Evolutionary conservation across 2,797 vertebrate species (phyloP).

Genomic region (Onychomys arenicola): DNA sequence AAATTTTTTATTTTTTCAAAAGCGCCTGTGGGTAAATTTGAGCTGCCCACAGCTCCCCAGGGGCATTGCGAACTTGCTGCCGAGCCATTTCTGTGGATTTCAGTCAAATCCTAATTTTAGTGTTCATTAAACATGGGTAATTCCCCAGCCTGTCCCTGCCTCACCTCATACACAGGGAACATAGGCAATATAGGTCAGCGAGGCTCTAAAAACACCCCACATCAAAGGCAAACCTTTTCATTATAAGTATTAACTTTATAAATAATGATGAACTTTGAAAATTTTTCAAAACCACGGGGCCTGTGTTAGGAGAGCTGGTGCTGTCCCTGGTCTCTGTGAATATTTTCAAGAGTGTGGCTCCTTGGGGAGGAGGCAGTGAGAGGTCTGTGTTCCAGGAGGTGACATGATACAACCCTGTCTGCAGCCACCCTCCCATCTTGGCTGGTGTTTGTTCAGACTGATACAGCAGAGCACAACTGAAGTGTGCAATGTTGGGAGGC

Average conservation of each 20-base stretch:
- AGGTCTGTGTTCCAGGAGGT: not conserved
- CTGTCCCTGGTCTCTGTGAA: not conserved
- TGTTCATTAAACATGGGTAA: slow-evolving; percentile 93
- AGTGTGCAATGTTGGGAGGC: not conserved
- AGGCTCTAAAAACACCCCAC: slow-evolving; percentile 85
- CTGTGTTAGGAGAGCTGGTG: not conserved
- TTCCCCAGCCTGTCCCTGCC: slow-evolving; percentile 89
- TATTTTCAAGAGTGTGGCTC: rapidly evolving
- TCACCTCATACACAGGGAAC: slow-evolving; percentile 89
- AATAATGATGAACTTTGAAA: slow-evolving; percentile 89
- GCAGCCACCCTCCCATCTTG: not conserved
- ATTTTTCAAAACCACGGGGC: slow-evolving; percentile 78
- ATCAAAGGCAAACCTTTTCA: slow-evolving; percentile 89
- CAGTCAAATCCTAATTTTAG: slow-evolving; percentile 94
- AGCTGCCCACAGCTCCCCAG: slow-evolving; percentile 93
- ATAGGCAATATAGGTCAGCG: slow-evolving; percentile 90
- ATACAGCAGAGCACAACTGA: not conserved
- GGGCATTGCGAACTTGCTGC: slow-evolving; percentile 91
- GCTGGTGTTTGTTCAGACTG: not conserved
- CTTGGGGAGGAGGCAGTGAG: not conserved
- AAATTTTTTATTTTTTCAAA: slow-evolving; percentile 86
- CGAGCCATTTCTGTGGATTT: slow-evolving; percentile 92
- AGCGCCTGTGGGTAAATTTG: slow-evolving; percentile 91
- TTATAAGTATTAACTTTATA: slow-evolving; percentile 88
- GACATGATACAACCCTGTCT: too few species aligned